These are phyloP conservation scores for Hyppa rectilinea DNA, from an alignment of 2,888 invertebrate genomes.

Conservation along the genomic window DNA sequence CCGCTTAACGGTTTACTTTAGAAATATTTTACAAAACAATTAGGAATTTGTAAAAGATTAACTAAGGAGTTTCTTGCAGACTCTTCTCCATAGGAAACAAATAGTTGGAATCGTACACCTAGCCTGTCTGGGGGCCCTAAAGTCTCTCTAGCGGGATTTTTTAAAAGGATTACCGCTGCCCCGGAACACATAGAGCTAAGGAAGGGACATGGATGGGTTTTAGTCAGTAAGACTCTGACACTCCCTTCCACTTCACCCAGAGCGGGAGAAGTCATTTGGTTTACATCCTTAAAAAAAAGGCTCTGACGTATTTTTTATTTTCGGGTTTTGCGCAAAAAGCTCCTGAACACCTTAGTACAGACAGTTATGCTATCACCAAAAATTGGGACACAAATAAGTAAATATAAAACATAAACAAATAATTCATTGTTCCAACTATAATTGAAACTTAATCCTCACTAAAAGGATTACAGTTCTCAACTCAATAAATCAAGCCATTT, in stretches of 20 bases:
- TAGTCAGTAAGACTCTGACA: too few relatives aligned
- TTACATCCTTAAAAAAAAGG: too few relatives aligned
- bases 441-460: constrained; percentile 19
- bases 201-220: too few relatives aligned
- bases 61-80: not conserved
- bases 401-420: not conserved
- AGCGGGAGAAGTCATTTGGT: too few relatives aligned
- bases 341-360: not conserved
- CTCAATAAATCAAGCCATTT: constrained; percentile 46
- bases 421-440: not conserved
- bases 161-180: too few relatives aligned
- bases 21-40: too few relatives aligned
- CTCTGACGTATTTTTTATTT: not conserved
- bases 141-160: too few relatives aligned
- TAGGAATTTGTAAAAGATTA: not conserved
- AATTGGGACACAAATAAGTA: not conserved
- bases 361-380: not conserved
- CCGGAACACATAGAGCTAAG: too few relatives aligned
- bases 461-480: constrained; percentile 27
- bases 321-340: not conserved
- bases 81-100: not conserved
- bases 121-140: too few relatives aligned
- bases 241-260: too few relatives aligned
- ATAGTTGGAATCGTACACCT: not conserved
- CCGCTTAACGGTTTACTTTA: too few relatives aligned